These are phyloP conservation scores for Fragum sueziense DNA, from an alignment of 2,888 invertebrate species.

Conservation along the genomic window DNA sequence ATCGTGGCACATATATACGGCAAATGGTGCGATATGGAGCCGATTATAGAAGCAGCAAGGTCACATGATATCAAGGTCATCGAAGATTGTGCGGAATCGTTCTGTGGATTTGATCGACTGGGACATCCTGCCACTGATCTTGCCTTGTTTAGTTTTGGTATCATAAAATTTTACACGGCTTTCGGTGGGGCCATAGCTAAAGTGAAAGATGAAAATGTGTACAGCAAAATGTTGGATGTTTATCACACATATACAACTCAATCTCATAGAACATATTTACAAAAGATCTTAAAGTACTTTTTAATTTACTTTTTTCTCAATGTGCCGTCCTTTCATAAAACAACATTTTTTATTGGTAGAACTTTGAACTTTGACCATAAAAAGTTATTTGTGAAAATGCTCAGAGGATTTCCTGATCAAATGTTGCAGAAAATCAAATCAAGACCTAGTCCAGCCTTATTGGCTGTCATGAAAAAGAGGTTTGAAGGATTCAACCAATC, in stretches of 20 bases:
- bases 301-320: slow-evolving; percentile 74
- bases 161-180: slow-evolving; percentile 81
- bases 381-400: slow-evolving; percentile 70
- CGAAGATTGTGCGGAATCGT: slow-evolving; percentile 82
- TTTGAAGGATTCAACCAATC: slow-evolving; percentile 66
- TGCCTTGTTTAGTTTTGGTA: slow-evolving; percentile 81
- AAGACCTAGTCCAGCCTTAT: slow-evolving; percentile 78
- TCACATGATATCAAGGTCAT: slow-evolving; percentile 75
- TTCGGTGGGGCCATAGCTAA: slow-evolving; percentile 82
- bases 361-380: slow-evolving; percentile 74
- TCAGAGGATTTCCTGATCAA: slow-evolving; percentile 80
- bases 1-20: slow-evolving; percentile 81
- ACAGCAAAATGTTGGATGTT: slow-evolving; percentile 71
- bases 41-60: slow-evolving; percentile 74
- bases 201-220: slow-evolving; percentile 72
- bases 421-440: slow-evolving; percentile 75
- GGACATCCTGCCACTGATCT: slow-evolving; percentile 80
- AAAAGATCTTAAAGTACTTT: slow-evolving; percentile 79
- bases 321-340: slow-evolving; percentile 71
- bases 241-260: slow-evolving; percentile 74
- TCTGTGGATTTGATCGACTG: slow-evolving; percentile 78
- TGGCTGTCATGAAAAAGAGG: slow-evolving; percentile 75
- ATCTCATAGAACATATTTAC: slow-evolving; percentile 72
- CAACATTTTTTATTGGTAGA: slow-evolving; percentile 65
- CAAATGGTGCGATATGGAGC: slow-evolving; percentile 76